These are phyloP conservation scores for Salmo trutta DNA, from an alignment of 2,797 vertebrate species.

Conservation along the genomic window DNA sequence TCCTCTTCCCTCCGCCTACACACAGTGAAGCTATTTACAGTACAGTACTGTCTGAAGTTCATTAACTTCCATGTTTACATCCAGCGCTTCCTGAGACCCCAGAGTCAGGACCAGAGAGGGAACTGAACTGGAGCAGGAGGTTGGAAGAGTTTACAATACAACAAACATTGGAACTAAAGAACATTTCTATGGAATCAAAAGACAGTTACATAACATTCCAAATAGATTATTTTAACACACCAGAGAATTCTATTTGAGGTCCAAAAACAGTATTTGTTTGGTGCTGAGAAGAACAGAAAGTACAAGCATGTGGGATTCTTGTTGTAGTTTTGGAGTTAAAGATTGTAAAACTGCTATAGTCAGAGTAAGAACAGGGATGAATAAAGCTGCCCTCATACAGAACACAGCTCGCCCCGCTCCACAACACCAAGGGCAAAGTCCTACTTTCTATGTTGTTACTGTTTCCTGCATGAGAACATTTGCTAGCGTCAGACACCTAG, in stretches of 20 bases:
- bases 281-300: background rate
- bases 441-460: conserved; percentile 17
- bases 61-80: conserved; percentile 60
- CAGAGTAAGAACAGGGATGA: background rate
- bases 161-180: conserved; percentile 14
- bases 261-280: background rate
- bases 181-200: conserved; percentile 14
- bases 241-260: background rate
- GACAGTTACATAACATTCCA: conserved; percentile 1
- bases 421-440: conserved; percentile 27
- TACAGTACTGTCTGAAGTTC: conserved; percentile 45
- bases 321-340: background rate
- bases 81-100: conserved; percentile 54
- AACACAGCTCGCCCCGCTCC: conserved; percentile 20
- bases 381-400: conserved; percentile 20
- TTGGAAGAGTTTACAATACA: conserved; percentile 47
- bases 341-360: background rate
- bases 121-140: conserved; percentile 35
- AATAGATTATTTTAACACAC: background rate
- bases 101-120: conserved; percentile 20
- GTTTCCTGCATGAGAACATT: conserved; percentile 22
- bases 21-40: conserved; percentile 25
- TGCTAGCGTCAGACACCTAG: conserved; percentile 34
- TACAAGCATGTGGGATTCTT: background rate
- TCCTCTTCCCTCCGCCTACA: background rate